A percentile compares a stretch with the other conserved stretches of the same genome.
Evolutionary conservation across 1,140 invertebrate species (phyloP).

Genomic region (Akabosia matsudoensis): DNA sequence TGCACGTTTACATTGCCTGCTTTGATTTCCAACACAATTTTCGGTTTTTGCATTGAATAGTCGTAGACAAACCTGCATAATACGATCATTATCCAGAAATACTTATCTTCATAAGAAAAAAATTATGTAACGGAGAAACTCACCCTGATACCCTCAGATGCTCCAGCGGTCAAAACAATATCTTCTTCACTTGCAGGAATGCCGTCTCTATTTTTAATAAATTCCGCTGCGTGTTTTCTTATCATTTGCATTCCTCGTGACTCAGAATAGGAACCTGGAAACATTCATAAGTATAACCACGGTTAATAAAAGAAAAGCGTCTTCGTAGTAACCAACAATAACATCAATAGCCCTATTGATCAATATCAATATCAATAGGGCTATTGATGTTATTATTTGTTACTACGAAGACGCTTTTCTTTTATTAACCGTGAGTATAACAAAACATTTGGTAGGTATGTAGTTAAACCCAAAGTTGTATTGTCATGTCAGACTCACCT

Average conservation of each 20-base stretch:
- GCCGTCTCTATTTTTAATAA: slow-evolving; percentile 82
- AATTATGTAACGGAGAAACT: too few relatives aligned
- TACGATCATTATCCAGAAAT: too few relatives aligned
- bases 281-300: neutral
- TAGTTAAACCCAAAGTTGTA: neutral
- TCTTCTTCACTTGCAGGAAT: slow-evolving; percentile 70
- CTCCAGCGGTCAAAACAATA: slow-evolving; percentile 83
- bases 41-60: too few relatives aligned
- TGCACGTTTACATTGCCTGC: slow-evolving; percentile 57
- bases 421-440: neutral
- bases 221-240: slow-evolving; percentile 80
- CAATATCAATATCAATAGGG: neutral
- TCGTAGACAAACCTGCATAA: too few relatives aligned
- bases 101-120: too few relatives aligned
- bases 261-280: slow-evolving; percentile 80
- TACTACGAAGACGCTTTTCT: neutral
- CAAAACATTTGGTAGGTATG: neutral
- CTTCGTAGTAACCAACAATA: neutral
- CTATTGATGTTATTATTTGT: too few relatives aligned
- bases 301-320: too few relatives aligned
- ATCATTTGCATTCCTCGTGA: slow-evolving; percentile 90
- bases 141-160: slow-evolving; percentile 74
- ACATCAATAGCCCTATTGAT: neutral
- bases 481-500: slow-evolving; percentile 53
- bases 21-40: too few relatives aligned